A percentile compares a stretch with the other conserved stretches of the same genome.
phyloP scores from a whole-genome alignment of 35 echinoderm and acorn worm species.

The Diadema setosum region DNA sequence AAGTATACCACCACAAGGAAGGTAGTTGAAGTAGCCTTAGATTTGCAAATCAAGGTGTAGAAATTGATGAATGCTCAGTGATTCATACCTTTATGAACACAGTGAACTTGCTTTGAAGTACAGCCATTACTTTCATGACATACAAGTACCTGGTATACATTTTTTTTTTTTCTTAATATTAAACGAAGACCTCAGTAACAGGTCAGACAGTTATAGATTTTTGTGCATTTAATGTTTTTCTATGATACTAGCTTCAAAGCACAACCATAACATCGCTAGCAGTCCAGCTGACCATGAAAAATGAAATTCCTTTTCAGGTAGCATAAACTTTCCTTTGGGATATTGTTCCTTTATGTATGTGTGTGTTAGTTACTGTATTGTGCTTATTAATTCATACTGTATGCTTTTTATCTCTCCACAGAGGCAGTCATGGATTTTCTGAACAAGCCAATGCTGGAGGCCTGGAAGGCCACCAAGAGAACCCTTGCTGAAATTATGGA shows the following conservation, averaged over 20 bases:
- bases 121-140: too few relatives aligned
- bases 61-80: too few relatives aligned
- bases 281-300: not conserved
- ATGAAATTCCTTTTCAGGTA: not conserved
- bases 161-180: too few relatives aligned
- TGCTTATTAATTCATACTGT: not conserved
- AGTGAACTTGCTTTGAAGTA: too few relatives aligned
- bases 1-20: too few relatives aligned
- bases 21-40: too few relatives aligned
- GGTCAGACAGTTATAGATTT: too few relatives aligned
- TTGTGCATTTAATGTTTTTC: too few relatives aligned
- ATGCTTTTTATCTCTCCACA: not conserved
- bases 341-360: not conserved
- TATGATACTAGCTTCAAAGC: not conserved
- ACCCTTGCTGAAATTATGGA: constrained; percentile 73
- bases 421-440: constrained; percentile 65
- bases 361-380: not conserved
- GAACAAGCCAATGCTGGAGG: constrained; percentile 75
- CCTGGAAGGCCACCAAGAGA: constrained; percentile 86
- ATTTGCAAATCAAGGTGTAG: too few relatives aligned
- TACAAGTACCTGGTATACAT: too few relatives aligned
- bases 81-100: too few relatives aligned
- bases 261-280: not conserved
- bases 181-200: too few relatives aligned
- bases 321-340: not conserved